Conservation (phyloP, 2,888 invertebrate species). For the Melanophora roralis region DNA sequence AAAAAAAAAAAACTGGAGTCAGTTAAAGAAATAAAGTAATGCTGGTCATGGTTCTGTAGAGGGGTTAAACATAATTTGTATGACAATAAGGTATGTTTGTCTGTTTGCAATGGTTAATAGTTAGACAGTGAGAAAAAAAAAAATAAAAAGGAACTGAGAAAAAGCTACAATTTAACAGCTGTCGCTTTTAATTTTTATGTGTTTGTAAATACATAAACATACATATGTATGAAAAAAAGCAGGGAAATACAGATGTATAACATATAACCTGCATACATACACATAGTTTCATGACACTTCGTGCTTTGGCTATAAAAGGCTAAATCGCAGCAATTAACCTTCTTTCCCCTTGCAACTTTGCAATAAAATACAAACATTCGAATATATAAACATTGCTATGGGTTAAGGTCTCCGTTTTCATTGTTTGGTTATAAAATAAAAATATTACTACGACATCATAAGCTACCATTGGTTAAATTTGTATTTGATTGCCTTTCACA, state of each 20-base stretch:
- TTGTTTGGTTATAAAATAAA: neutral
- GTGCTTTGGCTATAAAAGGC: slow-evolving; percentile 44
- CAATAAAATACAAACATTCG: neutral
- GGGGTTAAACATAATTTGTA: neutral
- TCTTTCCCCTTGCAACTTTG: neutral
- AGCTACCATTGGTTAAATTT: no score
- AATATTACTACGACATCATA: neutral
- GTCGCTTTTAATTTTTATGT: slow-evolving; percentile 24
- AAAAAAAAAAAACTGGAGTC: neutral
- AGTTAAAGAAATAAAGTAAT: slow-evolving; percentile 8
- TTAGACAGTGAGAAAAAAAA: neutral
- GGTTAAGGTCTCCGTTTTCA: slow-evolving; percentile 1
- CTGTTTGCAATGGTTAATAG: neutral
- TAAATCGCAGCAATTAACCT: slow-evolving; percentile 57
- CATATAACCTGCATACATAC: no score
- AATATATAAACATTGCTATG: slow-evolving; percentile 17
- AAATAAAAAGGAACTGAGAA: neutral
- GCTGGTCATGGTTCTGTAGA: slow-evolving; percentile 20
- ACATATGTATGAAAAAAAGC: no score
- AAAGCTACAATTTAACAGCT: slow-evolving; percentile 37
- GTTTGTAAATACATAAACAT: neutral
- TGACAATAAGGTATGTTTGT: neutral
- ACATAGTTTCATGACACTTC: slow-evolving; percentile 52
- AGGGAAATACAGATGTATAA: no score
- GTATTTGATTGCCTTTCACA: no score